Conservation (phyloP, 2,888 invertebrate genomes). For the Oxystoma pomonae region DNA sequence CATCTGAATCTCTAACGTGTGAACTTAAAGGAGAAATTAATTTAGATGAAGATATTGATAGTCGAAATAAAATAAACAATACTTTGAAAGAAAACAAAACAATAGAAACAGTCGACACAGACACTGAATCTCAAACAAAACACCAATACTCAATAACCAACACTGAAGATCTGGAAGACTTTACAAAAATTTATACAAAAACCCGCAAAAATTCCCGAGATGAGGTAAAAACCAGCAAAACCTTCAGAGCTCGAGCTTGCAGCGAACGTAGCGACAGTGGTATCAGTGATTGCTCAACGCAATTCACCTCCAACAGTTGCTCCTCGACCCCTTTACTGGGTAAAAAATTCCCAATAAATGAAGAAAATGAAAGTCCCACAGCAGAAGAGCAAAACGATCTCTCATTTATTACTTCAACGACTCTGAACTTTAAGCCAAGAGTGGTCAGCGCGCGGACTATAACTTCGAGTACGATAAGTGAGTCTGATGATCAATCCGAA, state of each 20-base stretch:
- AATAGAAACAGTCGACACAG: not conserved
- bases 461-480: not conserved
- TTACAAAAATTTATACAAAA: slow-evolving; percentile 5
- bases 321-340: slow-evolving; percentile 39
- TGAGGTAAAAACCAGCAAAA: slow-evolving; percentile 11
- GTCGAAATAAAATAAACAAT: not conserved
- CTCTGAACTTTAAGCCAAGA: not conserved
- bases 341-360: slow-evolving; percentile 42
- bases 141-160: not conserved
- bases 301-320: slow-evolving; percentile 32
- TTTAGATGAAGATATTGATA: not conserved
- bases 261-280: slow-evolving; percentile 56
- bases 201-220: not conserved
- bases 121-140: not conserved
- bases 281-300: slow-evolving; percentile 53
- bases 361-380: slow-evolving; percentile 30
- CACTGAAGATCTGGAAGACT: slow-evolving; percentile 8
- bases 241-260: slow-evolving; percentile 40
- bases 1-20: not conserved
- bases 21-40: not conserved
- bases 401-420: not conserved
- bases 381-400: not conserved
- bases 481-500: not conserved
- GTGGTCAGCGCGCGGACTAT: not conserved
- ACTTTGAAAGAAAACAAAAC: not conserved